Base-by-base conservation (phyloP, 1,140 invertebrate genomes). In the Drosophila miranda region DNA sequence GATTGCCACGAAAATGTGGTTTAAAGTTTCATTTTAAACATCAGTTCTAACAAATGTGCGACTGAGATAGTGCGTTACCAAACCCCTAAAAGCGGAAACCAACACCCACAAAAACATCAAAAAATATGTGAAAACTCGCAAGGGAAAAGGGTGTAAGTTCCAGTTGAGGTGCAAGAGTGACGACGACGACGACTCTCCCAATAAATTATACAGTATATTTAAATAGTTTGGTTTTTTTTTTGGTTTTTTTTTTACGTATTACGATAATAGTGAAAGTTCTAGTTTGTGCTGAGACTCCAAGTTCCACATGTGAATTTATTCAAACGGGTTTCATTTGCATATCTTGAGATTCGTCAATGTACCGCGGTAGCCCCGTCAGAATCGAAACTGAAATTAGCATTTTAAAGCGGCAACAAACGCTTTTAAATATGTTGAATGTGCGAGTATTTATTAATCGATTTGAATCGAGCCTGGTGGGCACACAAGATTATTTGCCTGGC, bases 41-140 rank as follows among this genome's bases (percentile, higher is more conserved):
- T 8, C 1, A 67, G 19, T 56, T 46, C 5, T n/a, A 64, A 67
- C 45, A 50, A 75, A 75, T 75, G 72, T 75, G 71, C 56, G 26
- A 7, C 23, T 57, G 14, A 61, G 63, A 46, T 46, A 45, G 70
- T 69, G 75, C 52, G 45, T 42, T 3, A 51, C 46, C 38, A 28
- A 21, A 49, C 6, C 19, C 9, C 30, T 6, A 19, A 50, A 56
- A 68, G 53, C 44, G 50, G 38, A 54, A 52, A 50, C 59, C 43
- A 42, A 72, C 49, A 30, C 46, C 26, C 45, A 56, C 16, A 64
- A 64, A 46, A 51, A 38, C 70, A 58, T 19, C 53, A 19, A 41
- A 77, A 84, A 86, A 86, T 86, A 81, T 87, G 81, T 86, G 69
- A 84, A 75, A 55, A 67, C 44, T 80, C 56, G 42, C 56, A 66